A percentile compares a stretch with the other conserved stretches of the same genome.
phyloP scores from a whole-genome alignment of 2,888 invertebrate species.

The Stenurella melanura region DNA sequence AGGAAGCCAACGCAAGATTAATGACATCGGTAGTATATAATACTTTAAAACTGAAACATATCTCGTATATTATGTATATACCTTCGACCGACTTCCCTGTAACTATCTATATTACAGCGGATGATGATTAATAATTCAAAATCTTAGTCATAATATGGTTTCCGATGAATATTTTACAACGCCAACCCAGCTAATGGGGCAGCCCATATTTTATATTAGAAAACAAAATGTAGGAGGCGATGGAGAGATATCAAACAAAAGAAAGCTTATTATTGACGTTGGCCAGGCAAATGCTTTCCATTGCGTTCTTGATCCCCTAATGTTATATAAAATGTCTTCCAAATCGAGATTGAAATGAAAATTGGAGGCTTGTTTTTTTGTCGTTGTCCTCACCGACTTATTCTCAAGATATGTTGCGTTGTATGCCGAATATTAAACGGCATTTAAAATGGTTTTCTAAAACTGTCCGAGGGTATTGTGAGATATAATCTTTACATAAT shows the following conservation, averaged over 20 bases:
- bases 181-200: slow-evolving; percentile 3
- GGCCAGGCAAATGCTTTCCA: slow-evolving; percentile 26
- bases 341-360: not conserved
- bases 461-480: too few relatives aligned
- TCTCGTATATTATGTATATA: not conserved
- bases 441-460: too few relatives aligned
- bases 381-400: too few relatives aligned
- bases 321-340: not conserved
- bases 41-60: not conserved
- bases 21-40: not conserved
- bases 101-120: not conserved
- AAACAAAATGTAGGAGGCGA: slow-evolving; percentile 24
- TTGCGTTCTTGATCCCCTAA: slow-evolving; percentile 14
- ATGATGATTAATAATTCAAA: slow-evolving; percentile 16
- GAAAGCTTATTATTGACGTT: slow-evolving; percentile 32
- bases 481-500: too few relatives aligned
- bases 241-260: slow-evolving; percentile 15
- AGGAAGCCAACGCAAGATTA: slow-evolving; percentile 13
- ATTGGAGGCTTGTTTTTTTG: not conserved
- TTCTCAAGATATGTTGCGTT: too few relatives aligned
- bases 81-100: not conserved
- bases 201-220: slow-evolving; percentile 11
- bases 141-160: not conserved
- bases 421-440: too few relatives aligned
- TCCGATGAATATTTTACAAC: not conserved